Base-by-base conservation (phyloP, 1,140 invertebrate genomes). In the Drosophila bocki region DNA sequence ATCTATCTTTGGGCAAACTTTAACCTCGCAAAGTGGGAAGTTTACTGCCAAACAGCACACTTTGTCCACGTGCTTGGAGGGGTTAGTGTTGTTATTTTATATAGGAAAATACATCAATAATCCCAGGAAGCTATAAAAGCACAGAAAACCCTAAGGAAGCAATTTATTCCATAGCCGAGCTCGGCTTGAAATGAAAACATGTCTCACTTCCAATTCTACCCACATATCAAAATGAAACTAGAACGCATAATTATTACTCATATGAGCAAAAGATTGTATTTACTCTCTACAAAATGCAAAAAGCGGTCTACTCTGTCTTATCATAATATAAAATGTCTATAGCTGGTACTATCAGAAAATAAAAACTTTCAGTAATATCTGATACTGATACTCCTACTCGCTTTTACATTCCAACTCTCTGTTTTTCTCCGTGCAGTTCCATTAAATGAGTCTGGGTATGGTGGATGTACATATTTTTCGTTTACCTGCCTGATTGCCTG, bases 41-140 rank as follows among this genome's bases (percentile, higher is more conserved):
- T 17, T 39, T 51, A 35, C 45, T 15, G 13, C 19, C 45, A 33
- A 41, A 12, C n/a, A 57, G 50, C 79, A 81, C 80, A 82, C 75
- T 74, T 65, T 57, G 58, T 74, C 56, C 80, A 82, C 80, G 75
- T 82, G 80, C 75, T 82, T 17, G 44, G 51, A 44, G 26, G 42
- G 33, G 32, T 42, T 29, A 29, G 26, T 29, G 74, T 12, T 81
- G 61, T 33, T 53, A 45, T 17, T 41, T 1, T 62, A 32, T 22
- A 32, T 11, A 22, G 3, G 60, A 45, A 22, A 35, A 7, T 19
- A 13, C 13, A 54, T 22, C 9, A 7, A 33, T 22, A 59, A 32
- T 13, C 8, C 1, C 48, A 12, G 29, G 1, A 19, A 19, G 7
- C 12, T 53, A 3, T 3, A 32, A 3, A 9, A 7, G n/a, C 7